A percentile compares a stretch with the other conserved stretches of the same genome.
Evolutionary conservation across 2,113 vertebrate species (phyloP).

Genomic region (Nannobrachium achirus): DNA sequence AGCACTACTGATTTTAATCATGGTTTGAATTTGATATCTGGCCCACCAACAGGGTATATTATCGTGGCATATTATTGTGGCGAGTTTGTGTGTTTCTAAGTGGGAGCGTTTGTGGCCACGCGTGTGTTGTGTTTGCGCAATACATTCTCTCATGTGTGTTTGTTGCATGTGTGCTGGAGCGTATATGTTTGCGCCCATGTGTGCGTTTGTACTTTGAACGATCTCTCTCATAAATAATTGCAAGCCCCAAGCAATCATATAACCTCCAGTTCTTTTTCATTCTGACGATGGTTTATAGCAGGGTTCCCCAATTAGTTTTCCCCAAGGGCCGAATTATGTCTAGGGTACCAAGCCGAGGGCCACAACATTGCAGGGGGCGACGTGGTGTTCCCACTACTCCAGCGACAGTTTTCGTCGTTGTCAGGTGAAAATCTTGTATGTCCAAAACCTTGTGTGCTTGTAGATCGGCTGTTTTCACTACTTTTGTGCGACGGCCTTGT

Average conservation of each 20-base stretch:
- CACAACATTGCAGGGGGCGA: no score
- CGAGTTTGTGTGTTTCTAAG: neutral
- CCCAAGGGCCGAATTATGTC: no score
- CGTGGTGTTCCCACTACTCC: no score
- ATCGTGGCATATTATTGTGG: neutral
- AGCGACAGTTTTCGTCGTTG: no score
- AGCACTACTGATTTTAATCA: constrained; percentile 50
- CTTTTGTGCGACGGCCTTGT: no score
- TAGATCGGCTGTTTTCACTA: no score
- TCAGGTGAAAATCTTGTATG: no score
- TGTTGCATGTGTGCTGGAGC: neutral
- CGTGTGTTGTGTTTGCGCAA: constrained; percentile 23
- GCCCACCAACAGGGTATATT: constrained; percentile 22
- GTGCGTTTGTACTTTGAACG: neutral
- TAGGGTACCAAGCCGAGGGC: no score
- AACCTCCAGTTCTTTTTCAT: constrained; percentile 12
- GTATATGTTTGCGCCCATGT: constrained; percentile 6
- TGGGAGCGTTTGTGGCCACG: constrained; percentile 10
- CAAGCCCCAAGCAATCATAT: constrained; percentile 30
- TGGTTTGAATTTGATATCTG: neutral
- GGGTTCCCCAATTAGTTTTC: no score
- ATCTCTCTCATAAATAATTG: constrained; percentile 26
- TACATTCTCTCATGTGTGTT: no score
- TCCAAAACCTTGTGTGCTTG: no score
- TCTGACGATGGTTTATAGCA: constrained; percentile 19